A percentile compares a stretch with the other conserved stretches of the same genome.
These are phyloP conservation scores for Strigamia crassipes DNA, from an alignment of 2,888 invertebrate genomes.

Conservation along the genomic window DNA sequence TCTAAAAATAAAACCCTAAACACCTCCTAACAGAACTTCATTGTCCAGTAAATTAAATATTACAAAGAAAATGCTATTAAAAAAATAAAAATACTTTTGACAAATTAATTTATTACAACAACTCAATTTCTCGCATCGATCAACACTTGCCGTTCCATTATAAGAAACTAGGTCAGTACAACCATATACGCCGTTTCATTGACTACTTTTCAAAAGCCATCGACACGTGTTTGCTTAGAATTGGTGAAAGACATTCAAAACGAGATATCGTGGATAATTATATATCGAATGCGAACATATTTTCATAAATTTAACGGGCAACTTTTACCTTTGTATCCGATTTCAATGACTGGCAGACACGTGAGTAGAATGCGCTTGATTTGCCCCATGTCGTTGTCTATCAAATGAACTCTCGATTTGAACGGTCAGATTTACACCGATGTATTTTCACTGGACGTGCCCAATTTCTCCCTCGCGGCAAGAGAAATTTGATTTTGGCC, in stretches of 20 bases:
- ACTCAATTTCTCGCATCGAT: neutral
- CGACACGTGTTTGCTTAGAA: neutral
- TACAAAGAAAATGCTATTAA: neutral
- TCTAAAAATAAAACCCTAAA: neutral
- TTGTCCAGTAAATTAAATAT: neutral
- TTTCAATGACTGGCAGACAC: neutral
- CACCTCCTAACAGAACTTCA: neutral
- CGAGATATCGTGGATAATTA: neutral
- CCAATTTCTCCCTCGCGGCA: neutral
- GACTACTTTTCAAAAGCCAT: neutral
- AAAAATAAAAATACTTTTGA: neutral
- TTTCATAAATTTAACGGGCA: neutral
- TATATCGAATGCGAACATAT: neutral
- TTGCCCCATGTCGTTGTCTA: neutral
- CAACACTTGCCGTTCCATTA: neutral
- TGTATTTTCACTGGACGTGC: neutral
- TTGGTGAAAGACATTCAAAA: neutral
- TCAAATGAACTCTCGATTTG: neutral
- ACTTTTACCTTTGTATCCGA: neutral
- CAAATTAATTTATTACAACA: neutral
- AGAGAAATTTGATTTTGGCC: neutral
- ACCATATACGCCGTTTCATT: neutral
- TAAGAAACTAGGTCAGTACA: neutral
- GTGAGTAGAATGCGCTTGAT: neutral
- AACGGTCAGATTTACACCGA: neutral